Conservation (phyloP, 2,113 vertebrate genomes). For the Paradisaea rubra region DNA sequence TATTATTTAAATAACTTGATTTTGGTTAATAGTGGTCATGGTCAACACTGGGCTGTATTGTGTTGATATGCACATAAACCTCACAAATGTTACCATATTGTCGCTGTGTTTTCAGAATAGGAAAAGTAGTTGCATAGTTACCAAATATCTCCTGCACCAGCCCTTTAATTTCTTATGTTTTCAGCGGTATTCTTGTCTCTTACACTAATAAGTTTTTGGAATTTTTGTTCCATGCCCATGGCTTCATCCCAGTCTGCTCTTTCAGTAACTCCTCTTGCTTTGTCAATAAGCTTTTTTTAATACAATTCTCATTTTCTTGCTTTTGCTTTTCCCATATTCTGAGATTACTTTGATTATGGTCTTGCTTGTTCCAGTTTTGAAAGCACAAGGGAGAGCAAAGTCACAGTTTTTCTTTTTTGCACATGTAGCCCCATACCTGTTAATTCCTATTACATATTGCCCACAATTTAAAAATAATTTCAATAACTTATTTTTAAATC, state of each 20-base stretch:
- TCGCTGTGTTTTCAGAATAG: not conserved
- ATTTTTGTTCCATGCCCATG: not conserved
- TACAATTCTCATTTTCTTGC: not conserved
- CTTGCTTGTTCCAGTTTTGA: not conserved
- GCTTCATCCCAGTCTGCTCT: not conserved
- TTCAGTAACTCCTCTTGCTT: not conserved
- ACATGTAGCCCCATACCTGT: not conserved
- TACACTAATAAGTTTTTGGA: not conserved
- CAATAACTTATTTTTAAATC: not conserved
- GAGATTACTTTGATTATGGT: not conserved
- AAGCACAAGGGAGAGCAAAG: not conserved
- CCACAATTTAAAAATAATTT: not conserved
- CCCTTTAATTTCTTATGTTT: not conserved
- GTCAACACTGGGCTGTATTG: not conserved
- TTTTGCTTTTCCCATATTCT: not conserved
- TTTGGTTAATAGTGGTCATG: not conserved
- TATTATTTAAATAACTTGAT: conserved; percentile 17
- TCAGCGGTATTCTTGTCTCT: not conserved
- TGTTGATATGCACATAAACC: not conserved
- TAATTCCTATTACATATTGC: not conserved
- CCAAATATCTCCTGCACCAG: not conserved
- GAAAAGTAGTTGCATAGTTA: not conserved
- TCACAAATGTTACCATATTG: not conserved
- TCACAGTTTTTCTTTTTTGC: not conserved
- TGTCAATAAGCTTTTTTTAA: not conserved